Base-by-base conservation (phyloP, 2,797 vertebrate species). In the Muscicapa comitata region DNA sequence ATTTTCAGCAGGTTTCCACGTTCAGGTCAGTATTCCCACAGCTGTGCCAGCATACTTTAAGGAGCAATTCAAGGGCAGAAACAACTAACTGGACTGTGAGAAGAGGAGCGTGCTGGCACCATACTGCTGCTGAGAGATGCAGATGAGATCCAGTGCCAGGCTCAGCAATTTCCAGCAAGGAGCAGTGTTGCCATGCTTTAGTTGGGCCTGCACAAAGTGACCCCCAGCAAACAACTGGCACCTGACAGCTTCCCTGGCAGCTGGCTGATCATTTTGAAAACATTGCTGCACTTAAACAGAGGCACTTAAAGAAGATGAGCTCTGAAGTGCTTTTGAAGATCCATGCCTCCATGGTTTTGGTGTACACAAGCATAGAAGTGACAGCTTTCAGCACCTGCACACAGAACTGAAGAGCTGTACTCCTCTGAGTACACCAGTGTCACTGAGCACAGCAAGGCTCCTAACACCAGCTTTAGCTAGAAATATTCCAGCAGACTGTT, bases 311-410 rank as follows among this genome's bases (percentile, higher is more conserved):
- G n/a, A 24, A 62, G 42, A 47, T 4, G 37, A 21, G 7, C 47
- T 24, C 51, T 77, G 70, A 59, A 71, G 17, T 26, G 3, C 48
- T 94, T 92, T 17, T 47, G 53, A 77, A 81, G 62, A 59, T 24
- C 16, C 17, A 19, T 2, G 4, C 3, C 29, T 81, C 4, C 0
- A 0, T 67, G 76, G 48, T 31, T 88, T 70, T 29, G 23, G 33
- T 3, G 5, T n/a, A 37, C 25, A 2, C 20, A 18, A 13, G 6
- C 54, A n/a, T 4, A 72, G 43, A 50, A 10, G 8, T 12, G 24
- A 55, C 23, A 68, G 13, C 4, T 92, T 83, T 26, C 17, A 55
- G 25, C 47, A 71, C 12, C 29, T 80, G 42, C 23, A 42, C 23
- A 7, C 17, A 51, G 57, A 88, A 7, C 5, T 80, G 14, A 28